These are phyloP conservation scores for Aurelia sp. DNA, from an alignment of 30 jellyfish, hydroid and myxozoan genomes.

Conservation along the genomic window DNA sequence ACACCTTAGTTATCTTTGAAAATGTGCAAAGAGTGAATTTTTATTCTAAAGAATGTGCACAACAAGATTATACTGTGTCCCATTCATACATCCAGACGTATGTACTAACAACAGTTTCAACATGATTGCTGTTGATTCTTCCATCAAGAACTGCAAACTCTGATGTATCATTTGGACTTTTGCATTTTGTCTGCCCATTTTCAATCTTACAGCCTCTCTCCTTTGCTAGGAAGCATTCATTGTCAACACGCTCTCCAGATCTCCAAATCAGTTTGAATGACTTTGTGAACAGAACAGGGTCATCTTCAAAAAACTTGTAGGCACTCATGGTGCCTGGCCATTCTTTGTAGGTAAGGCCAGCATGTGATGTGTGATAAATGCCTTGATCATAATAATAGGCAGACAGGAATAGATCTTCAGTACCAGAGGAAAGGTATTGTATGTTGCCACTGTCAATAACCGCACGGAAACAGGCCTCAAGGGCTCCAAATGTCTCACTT, in stretches of 20 bases:
- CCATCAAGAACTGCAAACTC: no score
- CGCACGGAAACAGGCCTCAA: conserved; percentile 57
- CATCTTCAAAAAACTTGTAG: conserved; percentile 64
- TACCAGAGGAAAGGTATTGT: conserved; percentile 20
- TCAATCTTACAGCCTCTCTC: conserved; percentile 1
- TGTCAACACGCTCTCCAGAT: conserved; percentile 48
- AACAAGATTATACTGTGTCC: background rate
- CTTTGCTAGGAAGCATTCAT: conserved; percentile 21
- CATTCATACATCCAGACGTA: conserved; percentile 48
- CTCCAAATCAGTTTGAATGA: conserved; percentile 65
- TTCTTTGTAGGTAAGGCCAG: conserved; percentile 47
- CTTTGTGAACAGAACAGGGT: conserved; percentile 52
- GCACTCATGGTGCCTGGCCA: conserved; percentile 79
- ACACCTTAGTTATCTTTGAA: no score
- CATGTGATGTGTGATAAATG: conserved; percentile 57
- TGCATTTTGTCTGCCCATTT: background rate
- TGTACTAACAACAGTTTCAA: conserved; percentile 10
- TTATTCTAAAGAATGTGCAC: no score
- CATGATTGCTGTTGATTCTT: background rate
- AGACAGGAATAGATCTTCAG: conserved; percentile 66
- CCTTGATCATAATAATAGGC: conserved; percentile 72
- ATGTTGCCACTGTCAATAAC: conserved; percentile 34
- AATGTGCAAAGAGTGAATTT: no score
- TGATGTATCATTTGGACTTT: no score
- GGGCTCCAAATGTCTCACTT: conserved; percentile 27